phyloP scores from a whole-genome alignment of 2,113 vertebrate genomes.

The Delphinus delphis region DNA sequence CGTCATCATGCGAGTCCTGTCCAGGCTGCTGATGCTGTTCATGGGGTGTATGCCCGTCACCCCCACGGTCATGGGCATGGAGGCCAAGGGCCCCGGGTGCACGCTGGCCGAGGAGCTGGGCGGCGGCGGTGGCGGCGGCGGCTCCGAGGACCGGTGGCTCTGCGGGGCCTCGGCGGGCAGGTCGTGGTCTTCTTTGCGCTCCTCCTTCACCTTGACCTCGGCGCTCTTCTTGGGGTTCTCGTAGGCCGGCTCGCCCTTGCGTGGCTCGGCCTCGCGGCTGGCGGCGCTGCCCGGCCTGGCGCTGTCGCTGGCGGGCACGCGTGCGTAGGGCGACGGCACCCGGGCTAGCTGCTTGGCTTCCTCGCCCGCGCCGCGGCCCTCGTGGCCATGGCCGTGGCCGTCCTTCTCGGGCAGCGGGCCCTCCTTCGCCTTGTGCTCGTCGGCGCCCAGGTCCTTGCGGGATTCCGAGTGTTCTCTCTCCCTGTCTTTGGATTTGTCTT shows the following conservation, averaged over 20 bases:
- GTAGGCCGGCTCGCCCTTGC: constrained; percentile 88
- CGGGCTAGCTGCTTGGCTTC: constrained; percentile 92
- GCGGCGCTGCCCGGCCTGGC: constrained; percentile 88
- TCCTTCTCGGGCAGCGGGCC: constrained; percentile 91
- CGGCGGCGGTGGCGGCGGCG: constrained; percentile 70
- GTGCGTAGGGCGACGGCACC: constrained; percentile 91
- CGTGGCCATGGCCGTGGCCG: constrained; percentile 86
- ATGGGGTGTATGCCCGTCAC: constrained; percentile 94
- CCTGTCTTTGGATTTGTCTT: constrained; percentile 92
- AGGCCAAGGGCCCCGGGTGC: constrained; percentile 89
- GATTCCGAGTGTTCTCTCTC: constrained; percentile 90
- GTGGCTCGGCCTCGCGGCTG: constrained; percentile 88
- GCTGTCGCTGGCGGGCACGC: constrained; percentile 82
- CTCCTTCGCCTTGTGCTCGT: constrained; percentile 96
- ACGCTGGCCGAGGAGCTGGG: constrained; percentile 84
- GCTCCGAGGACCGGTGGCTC: constrained; percentile 85
- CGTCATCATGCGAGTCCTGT: constrained; percentile 96
- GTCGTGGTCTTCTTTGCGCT: constrained; percentile 96
- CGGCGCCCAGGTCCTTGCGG: constrained; percentile 90
- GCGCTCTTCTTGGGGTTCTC: constrained; percentile 92
- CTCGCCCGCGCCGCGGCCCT: constrained; percentile 84
- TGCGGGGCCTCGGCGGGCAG: constrained; percentile 85
- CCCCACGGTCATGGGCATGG: constrained; percentile 92
- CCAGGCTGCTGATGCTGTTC: constrained; percentile 92
- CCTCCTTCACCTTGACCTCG: constrained; percentile 97